These are phyloP conservation scores for Hymenochirus boettgeri DNA, from an alignment of 2,113 vertebrate species.

Conservation along the genomic window DNA sequence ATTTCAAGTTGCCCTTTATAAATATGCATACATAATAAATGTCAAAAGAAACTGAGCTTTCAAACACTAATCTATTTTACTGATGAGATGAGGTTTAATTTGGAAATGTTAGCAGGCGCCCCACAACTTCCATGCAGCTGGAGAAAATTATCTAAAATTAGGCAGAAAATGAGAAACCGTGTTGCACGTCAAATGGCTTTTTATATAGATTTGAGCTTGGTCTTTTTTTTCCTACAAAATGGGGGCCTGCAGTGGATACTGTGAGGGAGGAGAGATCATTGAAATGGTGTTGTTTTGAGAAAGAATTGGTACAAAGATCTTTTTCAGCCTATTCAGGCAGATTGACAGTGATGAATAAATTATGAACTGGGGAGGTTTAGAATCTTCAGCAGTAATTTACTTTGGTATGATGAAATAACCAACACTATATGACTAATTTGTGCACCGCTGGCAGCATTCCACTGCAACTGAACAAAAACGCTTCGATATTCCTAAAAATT, in stretches of 20 bases:
- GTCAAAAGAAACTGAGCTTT: constrained; percentile 19
- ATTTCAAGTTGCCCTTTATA: no score
- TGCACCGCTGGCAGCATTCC: no score
- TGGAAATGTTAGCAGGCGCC: constrained; percentile 31
- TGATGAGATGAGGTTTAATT: constrained; percentile 14
- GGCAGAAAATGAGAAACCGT: constrained; percentile 12
- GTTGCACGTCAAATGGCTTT: constrained; percentile 7
- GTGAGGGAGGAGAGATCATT: neutral
- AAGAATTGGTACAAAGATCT: no score
- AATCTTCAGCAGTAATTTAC: no score
- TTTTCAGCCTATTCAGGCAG: no score
- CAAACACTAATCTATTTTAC: constrained; percentile 26
- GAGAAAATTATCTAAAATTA: constrained; percentile 28
- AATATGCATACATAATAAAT: constrained; percentile 18
- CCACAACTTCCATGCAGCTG: constrained; percentile 22
- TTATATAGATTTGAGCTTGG: constrained; percentile 20
- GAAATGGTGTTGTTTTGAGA: no score
- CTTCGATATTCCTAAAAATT: no score
- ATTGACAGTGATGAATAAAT: no score
- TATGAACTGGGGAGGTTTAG: no score
- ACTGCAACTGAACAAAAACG: no score
- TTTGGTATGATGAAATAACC: no score
- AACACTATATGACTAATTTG: no score
- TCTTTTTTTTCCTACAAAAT: neutral
- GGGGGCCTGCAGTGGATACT: neutral